Evolutionary conservation across 2,113 vertebrate species (phyloP), one percentile per base, ranked within the genome.

Genomic region (Morphnarchus princeps): DNA sequence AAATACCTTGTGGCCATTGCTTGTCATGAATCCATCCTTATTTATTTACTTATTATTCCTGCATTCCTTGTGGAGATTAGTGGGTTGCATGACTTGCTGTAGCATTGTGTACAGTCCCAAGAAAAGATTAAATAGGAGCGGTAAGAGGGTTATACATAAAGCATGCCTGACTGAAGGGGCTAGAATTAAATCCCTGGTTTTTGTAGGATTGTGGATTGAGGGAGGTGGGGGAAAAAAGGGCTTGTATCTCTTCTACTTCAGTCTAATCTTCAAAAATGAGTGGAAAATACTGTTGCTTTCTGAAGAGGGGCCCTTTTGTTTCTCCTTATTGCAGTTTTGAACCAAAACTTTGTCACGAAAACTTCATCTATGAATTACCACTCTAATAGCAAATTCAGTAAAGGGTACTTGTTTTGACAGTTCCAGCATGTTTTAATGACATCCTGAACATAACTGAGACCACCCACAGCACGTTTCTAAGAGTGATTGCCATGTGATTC

Each of bases 61-160:
- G 61, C 74, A 89, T 95, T 96, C 90, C 58, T 96, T 82, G 45
- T 90, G 74, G 54, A 91, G 91, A 95, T 96, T 82, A 94, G 79
- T 59, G 50, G 32, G 38, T 73, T 90, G 87, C 71, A 34, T 66
- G 90, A 90, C 55, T 86, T 74, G 25, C 78, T 95, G 66, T 77
- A 80, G 49, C n/a, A 85, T 63, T 38, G 34, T 77, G 71, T 38
- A 50, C 10, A 22, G 40, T 69, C 81, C 77, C 66, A 52, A 74
- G 87, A 52, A 85, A 91, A 79, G 47, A 89, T 85, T 91, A 72
- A 91, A 40, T 34, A 67, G 26, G 26, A 86, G 42, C 3, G 2
- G 47, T 93, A 91, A 89, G 82, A 85, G 38, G 43, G 93, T 95
- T 95, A 76, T 73, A 70, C 66, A 47, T 87, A 61, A 87, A 47